phyloP scores from a whole-genome alignment of 1,140 invertebrate species.

The Cyphomyrmex costatus region DNA sequence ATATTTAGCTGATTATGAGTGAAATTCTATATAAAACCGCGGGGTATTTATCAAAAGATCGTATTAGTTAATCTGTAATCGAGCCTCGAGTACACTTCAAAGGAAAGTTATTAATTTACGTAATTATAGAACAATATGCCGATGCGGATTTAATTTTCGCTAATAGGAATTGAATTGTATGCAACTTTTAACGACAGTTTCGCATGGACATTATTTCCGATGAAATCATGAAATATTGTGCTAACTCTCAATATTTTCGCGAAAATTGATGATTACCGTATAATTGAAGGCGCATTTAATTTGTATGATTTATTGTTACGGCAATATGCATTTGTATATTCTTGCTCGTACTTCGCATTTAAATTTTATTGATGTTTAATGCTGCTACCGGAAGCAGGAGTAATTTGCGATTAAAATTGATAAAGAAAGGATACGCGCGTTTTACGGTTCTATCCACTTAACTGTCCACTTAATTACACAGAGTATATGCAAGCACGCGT shows the following conservation, averaged over 20 bases:
- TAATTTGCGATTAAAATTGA: constrained; percentile 10
- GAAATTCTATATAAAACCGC: constrained; percentile 15
- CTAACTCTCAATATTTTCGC: neutral
- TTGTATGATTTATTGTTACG: constrained; percentile 14
- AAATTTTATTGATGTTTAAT: constrained; percentile 1
- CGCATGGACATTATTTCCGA: neutral
- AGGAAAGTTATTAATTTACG: constrained; percentile 41
- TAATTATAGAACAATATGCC: constrained; percentile 26
- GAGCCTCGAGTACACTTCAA: neutral
- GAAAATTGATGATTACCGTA: constrained; percentile 11
- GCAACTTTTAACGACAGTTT: constrained; percentile 14
- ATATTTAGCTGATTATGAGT: constrained; percentile 14
- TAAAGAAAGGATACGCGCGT: neutral
- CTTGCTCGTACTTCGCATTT: neutral
- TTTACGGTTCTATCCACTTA: neutral
- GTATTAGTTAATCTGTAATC: constrained; percentile 15
- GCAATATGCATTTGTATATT: neutral
- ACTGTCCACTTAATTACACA: constrained; percentile 10
- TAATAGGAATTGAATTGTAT: constrained; percentile 13
- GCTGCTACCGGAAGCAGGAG: neutral
- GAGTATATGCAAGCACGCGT: neutral
- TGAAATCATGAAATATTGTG: neutral
- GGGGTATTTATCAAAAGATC: neutral
- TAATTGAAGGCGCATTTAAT: constrained; percentile 25
- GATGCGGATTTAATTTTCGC: constrained; percentile 26